Percentiles rank a stretch among this genome's conserved stretches.
These are phyloP conservation scores for Rhyacichthys aspro DNA, from an alignment of 2,797 vertebrate genomes.

Conservation along the genomic window DNA sequence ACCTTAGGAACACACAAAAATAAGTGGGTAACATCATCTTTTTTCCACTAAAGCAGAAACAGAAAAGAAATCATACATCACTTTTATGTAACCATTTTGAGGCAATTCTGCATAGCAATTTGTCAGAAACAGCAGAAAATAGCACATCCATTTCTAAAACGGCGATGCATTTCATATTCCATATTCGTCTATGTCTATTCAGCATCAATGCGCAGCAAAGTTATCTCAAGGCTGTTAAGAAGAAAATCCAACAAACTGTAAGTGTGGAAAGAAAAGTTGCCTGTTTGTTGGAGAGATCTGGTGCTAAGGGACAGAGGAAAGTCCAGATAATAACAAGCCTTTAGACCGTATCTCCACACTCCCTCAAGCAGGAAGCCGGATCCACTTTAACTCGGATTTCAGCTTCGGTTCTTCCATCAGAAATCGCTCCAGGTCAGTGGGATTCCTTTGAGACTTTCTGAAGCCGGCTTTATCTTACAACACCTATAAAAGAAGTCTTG, in stretches of 20 bases:
- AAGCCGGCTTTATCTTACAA: constrained; percentile 5
- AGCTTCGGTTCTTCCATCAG: not conserved
- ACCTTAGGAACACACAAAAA: no score
- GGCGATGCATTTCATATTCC: constrained; percentile 3
- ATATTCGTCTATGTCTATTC: constrained; percentile 2
- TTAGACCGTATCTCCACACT: not conserved
- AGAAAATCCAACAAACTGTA: not conserved
- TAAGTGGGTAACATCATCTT: no score
- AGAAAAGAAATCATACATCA: constrained; percentile 7
- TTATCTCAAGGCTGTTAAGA: not conserved
- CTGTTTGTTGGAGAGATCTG: not conserved
- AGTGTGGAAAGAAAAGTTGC: constrained; percentile 1
- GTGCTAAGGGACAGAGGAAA: not conserved
- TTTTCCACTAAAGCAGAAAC: no score
- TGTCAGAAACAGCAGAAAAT: constrained; percentile 10
- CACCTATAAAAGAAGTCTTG: constrained; percentile 1
- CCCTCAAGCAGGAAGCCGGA: constrained; percentile 1
- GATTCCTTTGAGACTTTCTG: not conserved
- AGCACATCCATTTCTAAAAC: not conserved
- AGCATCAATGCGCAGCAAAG: not conserved
- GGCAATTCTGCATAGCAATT: constrained; percentile 1
- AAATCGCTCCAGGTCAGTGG: not conserved
- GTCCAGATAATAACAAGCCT: not conserved
- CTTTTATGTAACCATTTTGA: constrained; percentile 5
- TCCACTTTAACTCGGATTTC: not conserved